Base-by-base conservation (phyloP, 1,140 invertebrate species). In the Panulirus ornatus region DNA sequence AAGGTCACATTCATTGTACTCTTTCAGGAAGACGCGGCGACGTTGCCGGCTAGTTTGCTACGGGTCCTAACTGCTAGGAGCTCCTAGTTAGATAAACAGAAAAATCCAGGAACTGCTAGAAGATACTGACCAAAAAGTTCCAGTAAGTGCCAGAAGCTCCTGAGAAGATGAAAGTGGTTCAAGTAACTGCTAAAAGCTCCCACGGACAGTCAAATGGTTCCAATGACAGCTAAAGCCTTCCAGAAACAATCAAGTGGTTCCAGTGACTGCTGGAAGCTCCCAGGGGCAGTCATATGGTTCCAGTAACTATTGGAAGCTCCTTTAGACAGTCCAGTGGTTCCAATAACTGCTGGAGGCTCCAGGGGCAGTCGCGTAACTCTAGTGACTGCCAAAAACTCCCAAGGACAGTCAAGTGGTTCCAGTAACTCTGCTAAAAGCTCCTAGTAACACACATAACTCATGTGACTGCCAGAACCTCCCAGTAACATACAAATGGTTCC, bases 21-120 rank as follows among this genome's bases (percentile, higher is more conserved):
- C 71, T 81, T 70, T 81, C 85, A 88, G 85, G 85, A 88, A 88
- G 85, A 88, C 85, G 85, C 75, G 85, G 85, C 83, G 44, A 66
- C 54, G 36, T n/a, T 88, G 85, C 85, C 85, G 75, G 85, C 85
- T 88, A 81, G 58, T 78, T 88, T 63, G 83, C 83, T 85, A 85
- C 83, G 83, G 83, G 70, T 85, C 83, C 83, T 85, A 85, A 85
- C 51, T 85, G 83, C 83, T 85, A 85, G 83, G 83, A 85, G 83
- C 83, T 85, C 83, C 83, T 85, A 36, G 83, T 51, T 47, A 47
- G 14, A 75, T 47, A 47, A 84, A 73, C 27, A 66, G 27, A 51
- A 84, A 36, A 54, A 22, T 51, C 78, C 78, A 51, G 51, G 51
- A 54, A 85, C 70, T 75, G 83, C 83, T 85, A 85, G 83, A 66